Evolutionary conservation across 2,797 vertebrate species (phyloP).

Genomic region (Glossophaga mutica): DNA sequence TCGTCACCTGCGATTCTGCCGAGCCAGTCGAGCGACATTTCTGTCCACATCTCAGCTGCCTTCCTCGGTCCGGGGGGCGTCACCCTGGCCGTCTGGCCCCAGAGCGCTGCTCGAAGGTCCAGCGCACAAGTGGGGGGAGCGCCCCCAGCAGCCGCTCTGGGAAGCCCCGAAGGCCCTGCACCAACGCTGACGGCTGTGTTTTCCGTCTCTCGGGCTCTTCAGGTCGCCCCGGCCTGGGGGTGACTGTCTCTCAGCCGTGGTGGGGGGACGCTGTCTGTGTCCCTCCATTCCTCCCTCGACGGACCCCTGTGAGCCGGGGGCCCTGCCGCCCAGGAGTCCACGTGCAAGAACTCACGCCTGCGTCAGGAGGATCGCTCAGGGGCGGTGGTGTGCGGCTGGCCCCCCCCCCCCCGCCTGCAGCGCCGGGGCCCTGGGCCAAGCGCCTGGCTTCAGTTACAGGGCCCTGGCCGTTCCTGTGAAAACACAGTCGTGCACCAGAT

Average conservation of each 20-base stretch:
- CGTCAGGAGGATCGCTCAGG: background rate
- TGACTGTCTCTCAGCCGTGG: rapidly evolving
- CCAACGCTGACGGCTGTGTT: rapidly evolving
- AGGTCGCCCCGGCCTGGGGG: rapidly evolving
- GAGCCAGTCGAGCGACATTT: background rate
- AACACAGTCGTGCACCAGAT: background rate
- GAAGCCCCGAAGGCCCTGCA: rapidly evolving
- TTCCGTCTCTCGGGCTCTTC: background rate
- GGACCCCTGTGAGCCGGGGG: background rate
- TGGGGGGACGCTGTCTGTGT: rapidly evolving
- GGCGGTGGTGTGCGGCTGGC: background rate
- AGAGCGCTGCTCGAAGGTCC: rapidly evolving
- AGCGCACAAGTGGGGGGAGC: too few species aligned
- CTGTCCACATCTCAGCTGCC: background rate
- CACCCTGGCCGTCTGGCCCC: rapidly evolving
- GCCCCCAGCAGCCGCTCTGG: too few species aligned
- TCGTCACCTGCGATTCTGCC: rapidly evolving
- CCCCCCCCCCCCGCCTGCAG: background rate
- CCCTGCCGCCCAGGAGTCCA: background rate
- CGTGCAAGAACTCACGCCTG: background rate
- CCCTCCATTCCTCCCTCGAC: background rate
- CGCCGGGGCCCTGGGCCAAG: background rate
- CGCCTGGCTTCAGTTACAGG: rapidly evolving
- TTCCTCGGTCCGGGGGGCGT: background rate
- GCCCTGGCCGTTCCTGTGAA: background rate